A percentile compares a stretch with the other conserved stretches of the same genome.
phyloP scores from a whole-genome alignment of 1,140 invertebrate species.

The fruit fly (Drosophila melanogaster) region Release_6_plus_ISO1_MT NT_033779.5:9826501-9827000 shows the following conservation, averaged over 20 bases:
- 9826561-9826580: constrained; percentile 53
- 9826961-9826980: constrained; percentile 3
- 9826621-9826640: background rate
- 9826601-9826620: constrained; percentile 28
- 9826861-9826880: constrained; percentile 39
- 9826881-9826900: constrained; percentile 57
- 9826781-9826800: constrained; percentile 64
- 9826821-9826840: constrained; percentile 10
- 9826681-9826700: constrained; percentile 56
- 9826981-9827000: background rate
- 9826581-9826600: constrained; percentile 60
- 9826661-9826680: constrained; percentile 67
- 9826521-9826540: background rate
- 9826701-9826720: constrained; percentile 44
- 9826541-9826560: constrained; percentile 35
- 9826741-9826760: constrained; percentile 42
- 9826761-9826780: constrained; percentile 45
- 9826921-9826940: background rate
- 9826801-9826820: constrained; percentile 14
- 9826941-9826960: background rate
- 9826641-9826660: constrained; percentile 56
- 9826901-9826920: constrained; percentile 52
- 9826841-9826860: constrained; percentile 8
- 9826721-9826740: constrained; percentile 29
- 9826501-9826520: background rate